Evolutionary conservation across 2,888 invertebrate genomes (phyloP), one percentile per base, ranked within the genome.

Genomic region (Cantharis flavilabris): DNA sequence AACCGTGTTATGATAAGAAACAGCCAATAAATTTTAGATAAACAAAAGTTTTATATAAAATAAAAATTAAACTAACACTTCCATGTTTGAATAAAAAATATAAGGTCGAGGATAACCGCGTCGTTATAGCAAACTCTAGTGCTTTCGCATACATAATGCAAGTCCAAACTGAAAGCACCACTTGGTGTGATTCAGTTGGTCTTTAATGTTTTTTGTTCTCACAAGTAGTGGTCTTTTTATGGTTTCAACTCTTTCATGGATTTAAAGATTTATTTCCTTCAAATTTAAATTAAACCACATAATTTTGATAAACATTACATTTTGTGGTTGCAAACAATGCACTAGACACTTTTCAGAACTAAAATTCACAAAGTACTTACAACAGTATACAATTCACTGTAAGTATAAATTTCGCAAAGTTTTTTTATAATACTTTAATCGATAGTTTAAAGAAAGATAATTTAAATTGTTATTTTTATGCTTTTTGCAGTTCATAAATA

Each of bases 161-260:
- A 73, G 73, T 69, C 69, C 70, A 33, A 16, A 26, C 28, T 30
- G 73, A 73, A 62, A 73, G 73, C 69, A 69, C 49, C 69, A 70
- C 73, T 69, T 62, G 20, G 70, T 63, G 70, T 70, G 73, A 70
- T 69, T 73, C 69, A 28, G 73, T 63, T 30, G 72, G 62, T 73
- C 73, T 73, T 73, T 73, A 73, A 63, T 70, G 73, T 73, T 73
- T 72, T 73, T 73, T 73, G 72, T 73, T 73, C 72, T 73, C 72
- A 28, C 72, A 69, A 69, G 69, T 49, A 67, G 67, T 20, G 20
- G 23, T 73, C 62, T 69, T 73, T 73, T 73, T 73, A 73, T 67
- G 67, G 72, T 26, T 62, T 67, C 72, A 73, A 73, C 72, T 73
- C 72, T 73, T 73, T 73, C 72, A 69, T 33, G 67, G 72, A 73